These are phyloP conservation scores for Spheniscus mendiculus DNA, from an alignment of 2,113 vertebrate species.

Conservation along the genomic window DNA sequence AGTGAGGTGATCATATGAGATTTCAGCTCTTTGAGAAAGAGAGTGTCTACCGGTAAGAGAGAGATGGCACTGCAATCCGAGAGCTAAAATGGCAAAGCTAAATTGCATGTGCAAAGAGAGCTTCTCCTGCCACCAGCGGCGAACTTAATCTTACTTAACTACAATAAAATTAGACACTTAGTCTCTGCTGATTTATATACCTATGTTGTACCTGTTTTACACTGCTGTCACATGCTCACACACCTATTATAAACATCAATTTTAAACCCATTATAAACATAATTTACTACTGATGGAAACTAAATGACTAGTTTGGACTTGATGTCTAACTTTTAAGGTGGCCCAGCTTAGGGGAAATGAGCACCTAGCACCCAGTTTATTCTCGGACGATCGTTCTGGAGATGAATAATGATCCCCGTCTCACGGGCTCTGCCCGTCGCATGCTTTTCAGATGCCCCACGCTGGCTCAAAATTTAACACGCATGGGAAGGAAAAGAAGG, in stretches of 20 bases:
- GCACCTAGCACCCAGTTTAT: not conserved
- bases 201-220: not conserved
- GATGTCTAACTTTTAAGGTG: not conserved
- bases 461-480: not conserved
- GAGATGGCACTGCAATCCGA: not conserved
- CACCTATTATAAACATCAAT: not conserved
- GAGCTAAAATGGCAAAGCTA: not conserved
- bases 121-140: not conserved
- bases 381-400: accelerated
- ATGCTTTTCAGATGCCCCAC: not conserved
- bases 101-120: not conserved
- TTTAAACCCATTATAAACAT: not conserved
- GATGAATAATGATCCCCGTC: not conserved
- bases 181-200: not conserved
- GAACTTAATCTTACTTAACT: not conserved
- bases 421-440: accelerated
- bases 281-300: not conserved
- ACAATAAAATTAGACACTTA: not conserved
- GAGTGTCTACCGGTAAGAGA: no score
- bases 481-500: not conserved
- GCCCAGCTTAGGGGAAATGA: not conserved
- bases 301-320: not conserved
- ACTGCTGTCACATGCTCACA: not conserved
- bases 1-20: not conserved
- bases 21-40: not conserved